Percentiles rank a stretch among this genome's conserved stretches.
Evolutionary conservation across 2,888 invertebrate genomes (phyloP).

Genomic region (Noctua comes): DNA sequence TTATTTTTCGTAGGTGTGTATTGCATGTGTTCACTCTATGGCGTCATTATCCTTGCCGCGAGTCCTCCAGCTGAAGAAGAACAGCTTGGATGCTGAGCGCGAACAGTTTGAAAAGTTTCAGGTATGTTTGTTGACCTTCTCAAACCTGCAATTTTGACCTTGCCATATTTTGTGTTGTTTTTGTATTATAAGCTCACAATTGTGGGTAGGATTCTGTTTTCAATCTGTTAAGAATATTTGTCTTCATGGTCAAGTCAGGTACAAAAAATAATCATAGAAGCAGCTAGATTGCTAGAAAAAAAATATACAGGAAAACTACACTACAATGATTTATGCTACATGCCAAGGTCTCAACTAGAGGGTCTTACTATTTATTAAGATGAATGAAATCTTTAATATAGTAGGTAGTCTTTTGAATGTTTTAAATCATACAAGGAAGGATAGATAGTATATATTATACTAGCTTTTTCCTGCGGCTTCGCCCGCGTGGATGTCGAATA

Average conservation of each 20-base stretch:
- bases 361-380: conserved; percentile 11
- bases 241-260: background rate
- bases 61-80: conserved; percentile 93
- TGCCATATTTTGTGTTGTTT: conserved; percentile 34
- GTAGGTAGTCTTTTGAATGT: background rate
- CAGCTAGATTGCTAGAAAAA: background rate
- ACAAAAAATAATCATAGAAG: background rate
- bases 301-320: conserved; percentile 26
- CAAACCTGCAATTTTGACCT: conserved; percentile 50
- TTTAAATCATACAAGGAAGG: too few species aligned
- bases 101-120: conserved; percentile 96
- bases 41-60: conserved; percentile 93
- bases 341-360: conserved; percentile 2
- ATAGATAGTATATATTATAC: background rate
- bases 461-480: too few species aligned
- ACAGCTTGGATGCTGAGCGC: conserved; percentile 94
- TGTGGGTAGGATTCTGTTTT: background rate
- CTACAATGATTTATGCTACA: background rate
- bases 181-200: background rate
- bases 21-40: conserved; percentile 89
- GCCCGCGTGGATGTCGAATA: too few species aligned
- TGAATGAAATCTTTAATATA: conserved; percentile 6
- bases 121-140: conserved; percentile 84
- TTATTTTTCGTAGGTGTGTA: conserved; percentile 74
- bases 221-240: background rate